phyloP scores from a whole-genome alignment of 2,888 invertebrate species.

The Tolmerus cingulatus region DNA sequence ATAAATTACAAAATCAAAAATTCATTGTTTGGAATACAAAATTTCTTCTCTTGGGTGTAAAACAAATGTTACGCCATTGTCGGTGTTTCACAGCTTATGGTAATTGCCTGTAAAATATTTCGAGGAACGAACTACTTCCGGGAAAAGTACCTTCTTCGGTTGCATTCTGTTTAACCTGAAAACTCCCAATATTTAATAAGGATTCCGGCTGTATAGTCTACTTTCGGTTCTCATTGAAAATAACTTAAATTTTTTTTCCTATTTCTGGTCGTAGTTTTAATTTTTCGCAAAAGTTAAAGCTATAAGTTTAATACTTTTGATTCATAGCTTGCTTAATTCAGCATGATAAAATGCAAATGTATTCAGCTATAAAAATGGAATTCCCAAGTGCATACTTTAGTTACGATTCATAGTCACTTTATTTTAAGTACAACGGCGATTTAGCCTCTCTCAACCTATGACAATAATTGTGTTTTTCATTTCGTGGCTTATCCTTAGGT shows the following conservation, averaged over 20 bases:
- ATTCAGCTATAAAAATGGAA: neutral
- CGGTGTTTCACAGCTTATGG: neutral
- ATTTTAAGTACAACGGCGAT: neutral
- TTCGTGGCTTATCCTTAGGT: neutral
- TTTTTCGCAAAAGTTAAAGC: neutral
- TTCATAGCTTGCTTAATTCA: neutral
- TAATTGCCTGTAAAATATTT: neutral
- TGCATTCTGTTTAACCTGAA: neutral
- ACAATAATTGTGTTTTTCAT: neutral
- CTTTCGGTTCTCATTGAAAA: neutral
- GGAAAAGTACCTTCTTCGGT: neutral
- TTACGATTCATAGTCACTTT: neutral
- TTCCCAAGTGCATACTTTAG: neutral
- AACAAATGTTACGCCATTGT: neutral
- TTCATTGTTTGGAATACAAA: neutral
- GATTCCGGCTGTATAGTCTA: neutral
- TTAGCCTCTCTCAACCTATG: neutral
- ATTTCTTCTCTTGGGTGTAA: neutral
- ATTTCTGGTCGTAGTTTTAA: neutral
- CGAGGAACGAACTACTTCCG: neutral
- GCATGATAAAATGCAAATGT: neutral
- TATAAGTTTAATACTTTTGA: neutral
- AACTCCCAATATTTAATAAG: neutral
- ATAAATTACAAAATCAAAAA: neutral
- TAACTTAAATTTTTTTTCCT: neutral